These are phyloP conservation scores for Fistularia commersonii DNA, from an alignment of 2,797 vertebrate species.

Conservation along the genomic window DNA sequence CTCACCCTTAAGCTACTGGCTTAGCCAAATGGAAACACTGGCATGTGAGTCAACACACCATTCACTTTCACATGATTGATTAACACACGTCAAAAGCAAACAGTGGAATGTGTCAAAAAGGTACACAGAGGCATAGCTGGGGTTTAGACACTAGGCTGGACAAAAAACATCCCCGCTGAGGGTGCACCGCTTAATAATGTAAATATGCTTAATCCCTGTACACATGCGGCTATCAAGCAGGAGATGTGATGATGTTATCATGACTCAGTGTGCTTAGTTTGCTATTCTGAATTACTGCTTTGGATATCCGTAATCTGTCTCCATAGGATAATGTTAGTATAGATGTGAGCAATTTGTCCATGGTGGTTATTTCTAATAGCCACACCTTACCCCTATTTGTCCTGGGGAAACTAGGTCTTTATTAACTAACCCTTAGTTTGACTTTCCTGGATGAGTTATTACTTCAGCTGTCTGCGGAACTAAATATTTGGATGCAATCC, in stretches of 20 bases:
- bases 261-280: constrained; percentile 32
- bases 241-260: constrained; percentile 38
- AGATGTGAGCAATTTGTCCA: constrained; percentile 26
- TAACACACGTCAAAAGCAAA: constrained; percentile 75
- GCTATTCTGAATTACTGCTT: constrained; percentile 15
- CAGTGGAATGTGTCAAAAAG: constrained; percentile 73
- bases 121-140: constrained; percentile 74
- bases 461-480: constrained; percentile 46
- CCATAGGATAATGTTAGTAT: constrained; percentile 25
- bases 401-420: constrained; percentile 47
- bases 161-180: constrained; percentile 63
- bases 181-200: constrained; percentile 62
- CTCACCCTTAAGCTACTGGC: constrained; percentile 63
- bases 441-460: constrained; percentile 38
- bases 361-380: constrained; percentile 34
- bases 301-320: constrained; percentile 24
- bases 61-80: constrained; percentile 76
- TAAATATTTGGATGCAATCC: constrained; percentile 46
- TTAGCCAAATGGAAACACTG: constrained; percentile 78
- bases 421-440: constrained; percentile 38
- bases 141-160: constrained; percentile 66
- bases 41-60: constrained; percentile 72
- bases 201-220: constrained; percentile 58
- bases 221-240: constrained; percentile 44
- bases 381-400: constrained; percentile 54